These are phyloP conservation scores for Phyllotreta striolata DNA, from an alignment of 2,888 invertebrate species.

Conservation along the genomic window DNA sequence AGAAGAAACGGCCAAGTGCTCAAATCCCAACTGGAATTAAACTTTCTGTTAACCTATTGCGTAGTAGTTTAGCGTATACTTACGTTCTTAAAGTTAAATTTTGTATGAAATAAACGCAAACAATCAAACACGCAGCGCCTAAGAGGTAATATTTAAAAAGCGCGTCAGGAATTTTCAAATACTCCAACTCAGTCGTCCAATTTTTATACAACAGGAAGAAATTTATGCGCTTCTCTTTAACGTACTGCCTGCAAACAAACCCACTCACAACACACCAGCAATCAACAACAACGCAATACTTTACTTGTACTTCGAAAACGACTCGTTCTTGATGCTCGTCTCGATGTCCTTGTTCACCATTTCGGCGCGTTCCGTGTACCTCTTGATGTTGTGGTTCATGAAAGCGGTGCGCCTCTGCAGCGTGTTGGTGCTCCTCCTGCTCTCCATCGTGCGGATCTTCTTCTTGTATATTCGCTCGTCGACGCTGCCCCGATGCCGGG, in stretches of 20 bases:
- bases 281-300: constrained; percentile 49
- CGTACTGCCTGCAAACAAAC: constrained; percentile 70
- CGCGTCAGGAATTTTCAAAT: constrained; percentile 79
- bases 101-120: constrained; percentile 70
- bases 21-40: constrained; percentile 52
- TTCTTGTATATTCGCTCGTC: constrained; percentile 42
- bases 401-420: constrained; percentile 68
- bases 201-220: constrained; percentile 71
- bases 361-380: constrained; percentile 72
- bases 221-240: constrained; percentile 68
- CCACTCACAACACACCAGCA: constrained; percentile 11
- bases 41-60: no score
- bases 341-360: constrained; percentile 81
- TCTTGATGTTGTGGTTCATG: constrained; percentile 73
- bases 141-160: constrained; percentile 84
- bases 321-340: constrained; percentile 82
- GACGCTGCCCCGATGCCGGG: constrained; percentile 26
- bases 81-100: constrained; percentile 66
- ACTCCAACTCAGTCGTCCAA: constrained; percentile 74
- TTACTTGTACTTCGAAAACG: constrained; percentile 79
- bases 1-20: constrained; percentile 63
- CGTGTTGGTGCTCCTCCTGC: constrained; percentile 48
- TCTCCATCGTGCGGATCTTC: constrained; percentile 43
- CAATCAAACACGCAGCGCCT: constrained; percentile 67
- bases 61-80: no score